phyloP scores from a whole-genome alignment of 2,797 vertebrate genomes.

The Pipistrellus pygmaeus region DNA sequence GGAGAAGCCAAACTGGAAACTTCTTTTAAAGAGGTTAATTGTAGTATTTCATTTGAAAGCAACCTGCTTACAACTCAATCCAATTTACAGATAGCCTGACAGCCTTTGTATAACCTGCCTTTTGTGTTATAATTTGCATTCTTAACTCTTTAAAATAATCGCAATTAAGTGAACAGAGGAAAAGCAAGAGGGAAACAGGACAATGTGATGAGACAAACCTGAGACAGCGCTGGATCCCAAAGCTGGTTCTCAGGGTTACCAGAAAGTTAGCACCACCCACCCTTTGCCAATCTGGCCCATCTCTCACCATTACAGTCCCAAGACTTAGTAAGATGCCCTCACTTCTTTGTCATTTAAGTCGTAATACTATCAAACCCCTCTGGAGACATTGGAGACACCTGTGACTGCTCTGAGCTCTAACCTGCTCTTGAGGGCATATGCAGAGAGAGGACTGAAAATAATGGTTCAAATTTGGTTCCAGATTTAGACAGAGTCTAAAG shows the following conservation, averaged over 20 bases:
- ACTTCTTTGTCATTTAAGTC: slow-evolving; percentile 18
- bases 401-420: not conserved
- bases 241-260: slow-evolving; percentile 15
- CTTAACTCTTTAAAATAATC: slow-evolving; percentile 69
- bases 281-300: not conserved
- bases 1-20: not conserved
- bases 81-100: slow-evolving; percentile 52
- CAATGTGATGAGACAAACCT: slow-evolving; percentile 1
- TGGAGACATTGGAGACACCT: not conserved
- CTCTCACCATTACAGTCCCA: not conserved
- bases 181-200: not conserved
- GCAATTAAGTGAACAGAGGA: slow-evolving; percentile 41
- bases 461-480: slow-evolving; percentile 14
- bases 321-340: slow-evolving; percentile 2
- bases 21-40: not conserved
- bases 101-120: slow-evolving; percentile 47
- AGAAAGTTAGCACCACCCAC: not conserved
- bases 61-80: slow-evolving; percentile 48
- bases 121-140: slow-evolving; percentile 67
- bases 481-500: not conserved
- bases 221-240: slow-evolving; percentile 26
- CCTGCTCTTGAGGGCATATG: not conserved
- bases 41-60: slow-evolving; percentile 53
- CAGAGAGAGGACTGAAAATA: slow-evolving; percentile 28
- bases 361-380: not conserved